Percentiles rank a stretch among this genome's conserved stretches.
These are phyloP conservation scores for Drosophila quinaria DNA, from an alignment of 2,888 invertebrate species.

Conservation along the genomic window DNA sequence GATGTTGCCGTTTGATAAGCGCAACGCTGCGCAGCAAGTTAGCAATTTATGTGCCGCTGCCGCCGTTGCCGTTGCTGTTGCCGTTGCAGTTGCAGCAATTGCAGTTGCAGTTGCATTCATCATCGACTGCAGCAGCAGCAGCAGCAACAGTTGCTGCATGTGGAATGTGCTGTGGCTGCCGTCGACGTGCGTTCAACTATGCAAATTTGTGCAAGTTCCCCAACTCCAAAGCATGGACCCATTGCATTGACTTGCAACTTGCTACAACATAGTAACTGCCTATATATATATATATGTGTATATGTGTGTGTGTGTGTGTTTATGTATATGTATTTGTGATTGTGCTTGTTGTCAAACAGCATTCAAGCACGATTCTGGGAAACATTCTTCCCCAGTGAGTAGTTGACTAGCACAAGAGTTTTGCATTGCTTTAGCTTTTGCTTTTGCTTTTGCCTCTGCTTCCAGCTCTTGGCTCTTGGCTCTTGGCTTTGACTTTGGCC, in stretches of 20 bases:
- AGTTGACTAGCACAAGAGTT: conserved; percentile 56
- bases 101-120: conserved; percentile 69
- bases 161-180: conserved; percentile 66
- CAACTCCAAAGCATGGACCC: conserved; percentile 21
- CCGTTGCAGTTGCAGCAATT: conserved; percentile 28
- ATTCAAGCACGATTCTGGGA: conserved; percentile 84
- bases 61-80: conserved; percentile 29
- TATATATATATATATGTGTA: conserved; percentile 15
- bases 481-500: conserved; percentile 23
- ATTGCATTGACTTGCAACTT: conserved; percentile 78
- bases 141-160: conserved; percentile 37
- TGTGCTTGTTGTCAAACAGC: conserved; percentile 81
- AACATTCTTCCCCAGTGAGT: conserved; percentile 73
- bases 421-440: conserved; percentile 59
- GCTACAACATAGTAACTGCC: conserved; percentile 77
- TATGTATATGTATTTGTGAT: conserved; percentile 34
- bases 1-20: conserved; percentile 81
- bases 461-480: conserved; percentile 12
- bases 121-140: conserved; percentile 64
- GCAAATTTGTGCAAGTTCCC: conserved; percentile 71
- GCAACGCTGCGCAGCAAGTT: conserved; percentile 63
- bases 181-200: conserved; percentile 77
- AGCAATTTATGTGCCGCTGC: conserved; percentile 72
- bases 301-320: conserved; percentile 22
- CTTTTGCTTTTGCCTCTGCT: conserved; percentile 25